These are phyloP conservation scores for Sphaeramia orbicularis DNA, from an alignment of 2,797 vertebrate species.

Conservation along the genomic window DNA sequence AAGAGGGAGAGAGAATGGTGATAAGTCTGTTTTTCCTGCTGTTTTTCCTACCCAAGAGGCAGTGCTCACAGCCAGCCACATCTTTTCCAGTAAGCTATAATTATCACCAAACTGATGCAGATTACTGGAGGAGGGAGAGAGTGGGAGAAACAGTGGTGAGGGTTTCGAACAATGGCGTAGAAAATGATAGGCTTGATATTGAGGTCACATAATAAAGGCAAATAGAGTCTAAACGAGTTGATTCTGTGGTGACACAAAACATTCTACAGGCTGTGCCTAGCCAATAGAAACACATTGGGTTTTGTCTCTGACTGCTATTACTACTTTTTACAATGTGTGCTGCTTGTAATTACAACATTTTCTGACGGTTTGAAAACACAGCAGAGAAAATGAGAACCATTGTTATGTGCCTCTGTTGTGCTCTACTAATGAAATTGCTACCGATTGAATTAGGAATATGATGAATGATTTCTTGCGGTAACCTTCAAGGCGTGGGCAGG, in stretches of 20 bases:
- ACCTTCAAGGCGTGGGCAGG: constrained; percentile 27
- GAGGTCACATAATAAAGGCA: constrained; percentile 66
- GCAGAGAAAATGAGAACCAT: constrained; percentile 18
- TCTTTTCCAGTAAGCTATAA: constrained; percentile 76
- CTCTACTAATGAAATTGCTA: constrained; percentile 52
- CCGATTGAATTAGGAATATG: constrained; percentile 51
- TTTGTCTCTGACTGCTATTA: constrained; percentile 49
- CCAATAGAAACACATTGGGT: constrained; percentile 24
- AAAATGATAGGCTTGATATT: constrained; percentile 70
- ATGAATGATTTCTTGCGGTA: constrained; percentile 32
- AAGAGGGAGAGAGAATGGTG: constrained; percentile 37
- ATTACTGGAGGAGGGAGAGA: constrained; percentile 63
- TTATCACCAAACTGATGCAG: constrained; percentile 70
- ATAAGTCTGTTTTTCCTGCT: constrained; percentile 48
- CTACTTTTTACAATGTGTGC: constrained; percentile 51
- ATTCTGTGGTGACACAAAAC: constrained; percentile 52
- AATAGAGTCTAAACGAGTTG: constrained; percentile 63
- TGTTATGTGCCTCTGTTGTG: constrained; percentile 30
- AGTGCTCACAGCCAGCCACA: constrained; percentile 50
- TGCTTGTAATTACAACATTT: constrained; percentile 56
- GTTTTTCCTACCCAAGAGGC: constrained; percentile 42
- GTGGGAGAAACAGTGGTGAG: constrained; percentile 29
- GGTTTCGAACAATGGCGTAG: constrained; percentile 59
- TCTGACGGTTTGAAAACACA: constrained; percentile 43
- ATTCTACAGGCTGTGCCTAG: constrained; percentile 4